phyloP scores from a whole-genome alignment of 1,140 invertebrate genomes.

The Neodiprion fabricii region DNA sequence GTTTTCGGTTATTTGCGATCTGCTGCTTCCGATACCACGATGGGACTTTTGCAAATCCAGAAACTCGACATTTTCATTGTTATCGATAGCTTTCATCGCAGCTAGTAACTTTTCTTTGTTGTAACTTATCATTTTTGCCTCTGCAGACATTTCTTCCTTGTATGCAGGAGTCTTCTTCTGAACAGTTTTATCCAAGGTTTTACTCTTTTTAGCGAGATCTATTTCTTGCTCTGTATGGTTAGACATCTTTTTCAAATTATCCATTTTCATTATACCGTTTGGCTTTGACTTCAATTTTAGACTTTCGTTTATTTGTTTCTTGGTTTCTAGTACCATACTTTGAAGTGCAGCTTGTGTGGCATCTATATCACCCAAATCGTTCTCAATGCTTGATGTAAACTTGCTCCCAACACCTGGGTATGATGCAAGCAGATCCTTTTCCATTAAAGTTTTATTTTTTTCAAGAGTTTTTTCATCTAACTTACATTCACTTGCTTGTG shows the following conservation, averaged over 20 bases:
- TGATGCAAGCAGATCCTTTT: not conserved
- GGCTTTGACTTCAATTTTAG: not conserved
- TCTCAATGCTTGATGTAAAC: not conserved
- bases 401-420: not conserved
- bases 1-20: slow-evolving; percentile 55
- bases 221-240: slow-evolving; percentile 43
- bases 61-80: slow-evolving; percentile 64
- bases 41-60: slow-evolving; percentile 35
- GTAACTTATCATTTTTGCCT: slow-evolving; percentile 47
- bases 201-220: slow-evolving; percentile 33
- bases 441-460: not conserved
- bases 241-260: slow-evolving; percentile 23
- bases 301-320: not conserved
- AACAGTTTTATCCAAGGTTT: slow-evolving; percentile 11
- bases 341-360: not conserved
- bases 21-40: slow-evolving; percentile 31
- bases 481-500: not conserved
- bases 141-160: slow-evolving; percentile 41
- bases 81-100: slow-evolving; percentile 70
- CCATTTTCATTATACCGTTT: not conserved
- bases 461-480: not conserved
- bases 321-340: slow-evolving; percentile 9
- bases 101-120: slow-evolving; percentile 69
- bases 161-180: slow-evolving; percentile 22
- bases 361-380: not conserved